Percentiles rank a stretch among this genome's conserved stretches.
These are phyloP conservation scores for Paedocypris sp. DNA, from an alignment of 2,113 vertebrate species.

Conservation along the genomic window DNA sequence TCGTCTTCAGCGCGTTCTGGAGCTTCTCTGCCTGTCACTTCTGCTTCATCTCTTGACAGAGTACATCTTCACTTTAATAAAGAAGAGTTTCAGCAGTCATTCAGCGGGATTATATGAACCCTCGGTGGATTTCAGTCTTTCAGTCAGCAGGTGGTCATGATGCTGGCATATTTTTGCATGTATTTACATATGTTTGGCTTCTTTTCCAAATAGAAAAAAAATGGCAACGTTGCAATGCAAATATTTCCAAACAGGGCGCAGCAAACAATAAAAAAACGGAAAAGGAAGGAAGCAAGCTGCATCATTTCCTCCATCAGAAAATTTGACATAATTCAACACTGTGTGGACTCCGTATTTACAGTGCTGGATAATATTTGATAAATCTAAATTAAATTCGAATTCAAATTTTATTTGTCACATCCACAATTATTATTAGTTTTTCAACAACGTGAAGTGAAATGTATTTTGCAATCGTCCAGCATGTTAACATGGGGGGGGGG, in stretches of 20 bases:
- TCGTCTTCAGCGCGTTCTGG: not conserved
- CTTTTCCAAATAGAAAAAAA: not conserved
- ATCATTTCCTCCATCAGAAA: too few species aligned
- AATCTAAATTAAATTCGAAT: too few species aligned
- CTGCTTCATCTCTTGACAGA: not conserved
- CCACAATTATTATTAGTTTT: too few species aligned
- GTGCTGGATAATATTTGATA: too few species aligned
- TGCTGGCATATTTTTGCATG: constrained; percentile 30
- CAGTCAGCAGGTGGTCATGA: constrained; percentile 3
- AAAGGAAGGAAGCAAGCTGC: too few species aligned
- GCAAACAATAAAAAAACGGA: not conserved
- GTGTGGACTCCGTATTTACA: too few species aligned
- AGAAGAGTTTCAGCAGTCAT: not conserved
- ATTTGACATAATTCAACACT: too few species aligned
- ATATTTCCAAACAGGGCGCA: too few species aligned
- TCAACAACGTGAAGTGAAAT: too few species aligned
- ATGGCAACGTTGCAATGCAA: not conserved
- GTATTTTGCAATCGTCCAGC: too few species aligned
- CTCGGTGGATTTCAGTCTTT: constrained; percentile 14
- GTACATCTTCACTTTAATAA: not conserved
- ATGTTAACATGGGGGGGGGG: too few species aligned
- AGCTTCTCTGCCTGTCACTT: not conserved
- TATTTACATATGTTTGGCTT: constrained; percentile 13
- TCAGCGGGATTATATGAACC: not conserved
- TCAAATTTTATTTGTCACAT: too few species aligned